Evolutionary conservation across 1,140 invertebrate genomes (phyloP).

Genomic region (Epicauta chinensis): DNA sequence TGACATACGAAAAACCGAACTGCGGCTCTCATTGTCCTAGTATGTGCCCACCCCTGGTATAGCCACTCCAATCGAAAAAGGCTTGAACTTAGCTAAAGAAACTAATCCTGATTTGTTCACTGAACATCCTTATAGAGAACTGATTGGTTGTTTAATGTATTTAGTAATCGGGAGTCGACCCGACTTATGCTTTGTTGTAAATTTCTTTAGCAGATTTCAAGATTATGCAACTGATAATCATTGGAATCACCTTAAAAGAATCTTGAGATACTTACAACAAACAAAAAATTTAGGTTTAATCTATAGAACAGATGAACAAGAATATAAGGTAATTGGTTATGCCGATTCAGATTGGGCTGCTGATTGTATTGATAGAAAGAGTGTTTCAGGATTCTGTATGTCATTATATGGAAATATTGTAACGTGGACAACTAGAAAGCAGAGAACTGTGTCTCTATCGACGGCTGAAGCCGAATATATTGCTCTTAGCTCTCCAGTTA

Average conservation of each 20-base stretch:
- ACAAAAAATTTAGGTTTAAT: conserved; percentile 31
- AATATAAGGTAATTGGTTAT: background rate
- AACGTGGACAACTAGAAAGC: conserved; percentile 37
- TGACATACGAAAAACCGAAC: too few species aligned
- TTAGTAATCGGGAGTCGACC: conserved; percentile 27
- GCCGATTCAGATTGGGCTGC: conserved; percentile 39
- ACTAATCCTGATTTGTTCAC: background rate
- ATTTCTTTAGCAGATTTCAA: conserved; percentile 31
- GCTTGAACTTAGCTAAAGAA: conserved; percentile 2
- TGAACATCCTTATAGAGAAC: conserved; percentile 31
- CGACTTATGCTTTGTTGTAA: conserved; percentile 29
- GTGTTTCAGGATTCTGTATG: conserved; percentile 39
- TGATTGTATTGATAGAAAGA: conserved; percentile 29
- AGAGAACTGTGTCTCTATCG: conserved; percentile 37
- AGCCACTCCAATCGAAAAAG: background rate
- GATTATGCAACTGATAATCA: conserved; percentile 2
- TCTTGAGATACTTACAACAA: conserved; percentile 40
- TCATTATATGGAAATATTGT: conserved; percentile 28
- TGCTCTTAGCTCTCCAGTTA: conserved; percentile 27
- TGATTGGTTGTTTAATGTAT: conserved; percentile 32
- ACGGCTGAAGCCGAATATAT: conserved; percentile 43
- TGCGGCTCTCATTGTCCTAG: too few species aligned
- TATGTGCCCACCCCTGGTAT: too few species aligned
- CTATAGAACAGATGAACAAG: conserved; percentile 2
- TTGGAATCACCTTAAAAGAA: conserved; percentile 24